Percentiles rank a stretch among this genome's conserved stretches.
phyloP scores from a whole-genome alignment of 2,888 invertebrate species.

The Phasia obesa region DNA sequence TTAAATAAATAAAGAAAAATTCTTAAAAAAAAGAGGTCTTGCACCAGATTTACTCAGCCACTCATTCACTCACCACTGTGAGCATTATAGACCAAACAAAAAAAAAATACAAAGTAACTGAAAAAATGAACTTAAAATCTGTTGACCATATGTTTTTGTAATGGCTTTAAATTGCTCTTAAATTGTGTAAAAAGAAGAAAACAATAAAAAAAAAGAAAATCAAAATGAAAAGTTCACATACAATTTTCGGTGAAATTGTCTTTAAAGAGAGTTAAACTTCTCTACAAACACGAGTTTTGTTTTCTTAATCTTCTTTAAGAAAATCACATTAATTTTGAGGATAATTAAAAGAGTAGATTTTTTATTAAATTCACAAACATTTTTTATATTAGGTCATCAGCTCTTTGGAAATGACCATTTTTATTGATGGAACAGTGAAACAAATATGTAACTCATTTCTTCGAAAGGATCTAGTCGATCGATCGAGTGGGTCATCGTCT shows the following conservation, averaged over 20 bases:
- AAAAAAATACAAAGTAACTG: neutral
- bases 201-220: constrained; percentile 33
- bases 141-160: constrained; percentile 70
- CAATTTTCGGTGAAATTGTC: constrained; percentile 50
- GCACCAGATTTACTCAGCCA: constrained; percentile 41
- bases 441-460: too few species aligned
- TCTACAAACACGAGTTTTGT: constrained; percentile 29
- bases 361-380: too few species aligned
- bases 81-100: constrained; percentile 37
- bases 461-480: too few species aligned
- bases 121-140: constrained; percentile 63
- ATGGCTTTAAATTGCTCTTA: constrained; percentile 66
- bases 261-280: constrained; percentile 56
- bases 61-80: constrained; percentile 6
- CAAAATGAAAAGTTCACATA: neutral
- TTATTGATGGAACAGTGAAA: too few species aligned
- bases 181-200: constrained; percentile 55
- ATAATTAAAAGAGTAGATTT: constrained; percentile 7
- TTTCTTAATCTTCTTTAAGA: constrained; percentile 32
- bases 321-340: neutral
- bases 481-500: too few species aligned
- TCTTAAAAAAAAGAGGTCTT: constrained; percentile 16
- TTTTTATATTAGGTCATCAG: too few species aligned
- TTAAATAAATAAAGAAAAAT: constrained; percentile 63
- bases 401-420: too few species aligned